Evolutionary conservation across 2,113 vertebrate species (phyloP).

Genomic region (Sander lucioperca): DNA sequence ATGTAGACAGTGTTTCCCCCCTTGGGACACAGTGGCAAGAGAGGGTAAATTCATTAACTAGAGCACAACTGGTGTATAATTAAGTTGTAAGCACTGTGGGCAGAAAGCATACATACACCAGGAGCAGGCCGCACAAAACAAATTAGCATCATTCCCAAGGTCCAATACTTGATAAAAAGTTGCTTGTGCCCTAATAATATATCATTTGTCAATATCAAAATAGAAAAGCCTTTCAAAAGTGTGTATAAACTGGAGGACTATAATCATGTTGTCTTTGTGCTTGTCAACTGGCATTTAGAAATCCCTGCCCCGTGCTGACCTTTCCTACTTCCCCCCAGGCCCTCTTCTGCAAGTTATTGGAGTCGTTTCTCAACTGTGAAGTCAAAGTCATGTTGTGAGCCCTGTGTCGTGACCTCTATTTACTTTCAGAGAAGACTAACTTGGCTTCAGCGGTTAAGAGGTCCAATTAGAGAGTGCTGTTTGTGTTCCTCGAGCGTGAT

Average conservation of each 20-base stretch:
- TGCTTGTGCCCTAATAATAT: slow-evolving; percentile 60
- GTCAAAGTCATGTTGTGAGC: slow-evolving; percentile 73
- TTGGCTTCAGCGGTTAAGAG: slow-evolving; percentile 76
- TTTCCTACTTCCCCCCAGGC: slow-evolving; percentile 70
- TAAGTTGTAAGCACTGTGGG: slow-evolving; percentile 73
- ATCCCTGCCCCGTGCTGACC: slow-evolving; percentile 76
- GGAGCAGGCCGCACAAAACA: slow-evolving; percentile 60
- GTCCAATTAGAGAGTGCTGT: slow-evolving; percentile 80
- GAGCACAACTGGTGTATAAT: slow-evolving; percentile 73
- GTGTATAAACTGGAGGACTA: slow-evolving; percentile 50
- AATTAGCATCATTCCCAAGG: slow-evolving; percentile 69
- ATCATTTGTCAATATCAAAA: slow-evolving; percentile 71
- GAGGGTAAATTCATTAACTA: slow-evolving; percentile 80
- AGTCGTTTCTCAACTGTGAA: slow-evolving; percentile 80
- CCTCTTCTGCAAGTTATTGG: slow-evolving; percentile 75
- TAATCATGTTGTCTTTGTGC: slow-evolving; percentile 78
- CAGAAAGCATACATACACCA: slow-evolving; percentile 50
- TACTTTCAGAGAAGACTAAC: slow-evolving; percentile 76
- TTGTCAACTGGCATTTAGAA: slow-evolving; percentile 81
- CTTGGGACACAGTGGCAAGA: slow-evolving; percentile 61
- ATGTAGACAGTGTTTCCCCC: slow-evolving; percentile 58
- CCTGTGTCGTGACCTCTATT: slow-evolving; percentile 81
- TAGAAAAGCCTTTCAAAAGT: slow-evolving; percentile 58
- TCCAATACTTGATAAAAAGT: slow-evolving; percentile 66
- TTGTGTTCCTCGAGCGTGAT: slow-evolving; percentile 71